A percentile compares a stretch with the other conserved stretches of the same genome.
phyloP scores from a whole-genome alignment of 2,888 invertebrate genomes.

The Agrotis puta region DNA sequence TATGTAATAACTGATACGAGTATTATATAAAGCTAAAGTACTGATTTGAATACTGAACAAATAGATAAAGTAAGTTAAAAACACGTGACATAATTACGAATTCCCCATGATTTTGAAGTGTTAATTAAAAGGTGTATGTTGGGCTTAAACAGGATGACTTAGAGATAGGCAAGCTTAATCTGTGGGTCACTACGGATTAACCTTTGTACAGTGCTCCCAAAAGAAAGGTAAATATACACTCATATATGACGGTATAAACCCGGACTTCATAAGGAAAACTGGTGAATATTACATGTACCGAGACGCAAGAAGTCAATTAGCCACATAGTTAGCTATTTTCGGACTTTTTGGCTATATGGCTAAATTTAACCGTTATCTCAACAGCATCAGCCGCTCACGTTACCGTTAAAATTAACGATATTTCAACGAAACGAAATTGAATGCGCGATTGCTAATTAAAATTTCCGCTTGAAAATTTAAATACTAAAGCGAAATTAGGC shows the following conservation, averaged over 20 bases:
- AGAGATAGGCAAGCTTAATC: slow-evolving; percentile 42
- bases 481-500: slow-evolving; percentile 44
- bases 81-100: background rate
- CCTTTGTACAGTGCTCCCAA: slow-evolving; percentile 12
- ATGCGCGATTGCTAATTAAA: slow-evolving; percentile 65
- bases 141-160: slow-evolving; percentile 14
- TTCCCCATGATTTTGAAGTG: background rate
- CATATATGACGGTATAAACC: slow-evolving; percentile 18
- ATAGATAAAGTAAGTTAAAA: background rate
- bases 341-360: background rate
- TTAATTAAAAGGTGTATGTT: slow-evolving; percentile 26
- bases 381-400: slow-evolving; percentile 36
- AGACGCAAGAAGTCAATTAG: slow-evolving; percentile 38
- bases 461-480: slow-evolving; percentile 67
- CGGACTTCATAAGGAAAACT: slow-evolving; percentile 42
- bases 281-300: slow-evolving; percentile 41
- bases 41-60: background rate
- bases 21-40: background rate
- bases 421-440: slow-evolving; percentile 52
- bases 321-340: slow-evolving; percentile 7
- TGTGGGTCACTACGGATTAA: slow-evolving; percentile 47
- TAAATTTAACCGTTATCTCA: slow-evolving; percentile 19
- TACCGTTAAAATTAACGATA: slow-evolving; percentile 71
- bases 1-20: too few species aligned
- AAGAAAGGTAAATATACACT: slow-evolving; percentile 20